Evolutionary conservation across 2,113 vertebrate genomes (phyloP), one percentile per base, ranked within the genome.

Genomic region (Solea solea): DNA sequence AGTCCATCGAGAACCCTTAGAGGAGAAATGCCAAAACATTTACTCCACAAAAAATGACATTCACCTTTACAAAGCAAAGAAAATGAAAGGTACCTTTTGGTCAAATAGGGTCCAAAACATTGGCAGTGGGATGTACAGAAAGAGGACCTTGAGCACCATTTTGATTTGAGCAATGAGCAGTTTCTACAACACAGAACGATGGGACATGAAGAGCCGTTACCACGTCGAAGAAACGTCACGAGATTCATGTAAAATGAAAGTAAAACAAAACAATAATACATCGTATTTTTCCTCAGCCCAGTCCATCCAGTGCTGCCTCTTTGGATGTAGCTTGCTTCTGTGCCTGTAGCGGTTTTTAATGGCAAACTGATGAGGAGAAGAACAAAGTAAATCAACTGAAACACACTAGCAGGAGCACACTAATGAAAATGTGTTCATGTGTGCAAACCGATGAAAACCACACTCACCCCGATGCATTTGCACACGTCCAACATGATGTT

Each of bases 51-150:
- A 0, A 21, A 41, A 16, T 16, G 8, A 49, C 51, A 10, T 9
- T 54, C 5, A 7, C 8, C 57, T 71, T 46, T 9, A 48, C 21
- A 42, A 40, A 0, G 6, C 60, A 25, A 28, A 61, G 3, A 13
- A 49, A 50, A 4, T 34, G 16, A 15, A 46, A 12, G 11, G 89
- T 95, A 99, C 98, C 96, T 99, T 98, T 78, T 99, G 98, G 86
- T 99, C 96, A 87, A 97, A 99, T 15, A 99, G 83, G 0, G 96
- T 96, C 98, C 98, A 99, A 91, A 99, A 99, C 98, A 98, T 97
- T 0, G 97, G 97, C 1, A 99, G 95, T 1, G 98, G 97, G 14
- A 97, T 95, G 52, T 96, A 99, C 57, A 99, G 93, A 84, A 98
- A 96, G 57, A 99, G 84, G 42, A 99, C 98, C 79, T 81, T 97